Conservation (phyloP, 2,113 vertebrate genomes). For the Speoplatyrhinus poulsoni region DNA sequence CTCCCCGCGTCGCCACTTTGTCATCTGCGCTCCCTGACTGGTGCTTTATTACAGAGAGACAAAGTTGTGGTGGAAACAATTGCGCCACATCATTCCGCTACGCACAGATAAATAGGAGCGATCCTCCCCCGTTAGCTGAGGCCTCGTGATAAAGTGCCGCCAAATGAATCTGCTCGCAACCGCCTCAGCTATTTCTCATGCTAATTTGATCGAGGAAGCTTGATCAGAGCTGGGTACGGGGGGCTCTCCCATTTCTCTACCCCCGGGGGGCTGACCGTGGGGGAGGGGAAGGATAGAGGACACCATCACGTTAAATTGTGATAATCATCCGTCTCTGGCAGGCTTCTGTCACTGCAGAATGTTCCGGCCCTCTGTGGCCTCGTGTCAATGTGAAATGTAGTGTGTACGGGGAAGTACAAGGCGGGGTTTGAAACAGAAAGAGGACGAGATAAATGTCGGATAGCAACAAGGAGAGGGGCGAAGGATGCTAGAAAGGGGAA, state of each 20-base stretch:
- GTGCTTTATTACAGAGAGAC: constrained; percentile 4
- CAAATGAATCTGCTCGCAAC: constrained; percentile 64
- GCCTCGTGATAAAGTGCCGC: constrained; percentile 74
- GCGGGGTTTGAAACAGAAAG: constrained; percentile 13
- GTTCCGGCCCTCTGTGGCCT: constrained; percentile 60
- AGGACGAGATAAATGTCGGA: constrained; percentile 6
- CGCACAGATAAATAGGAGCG: constrained; percentile 64
- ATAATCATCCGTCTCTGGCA: constrained; percentile 66
- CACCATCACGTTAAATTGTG: constrained; percentile 38
- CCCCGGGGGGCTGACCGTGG: constrained; percentile 23
- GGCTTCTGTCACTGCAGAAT: constrained; percentile 59
- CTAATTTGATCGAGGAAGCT: constrained; percentile 73
- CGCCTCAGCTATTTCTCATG: constrained; percentile 59
- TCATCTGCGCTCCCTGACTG: constrained; percentile 30
- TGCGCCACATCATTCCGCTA: constrained; percentile 50
- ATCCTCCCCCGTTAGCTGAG: constrained; percentile 53
- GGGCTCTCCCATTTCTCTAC: constrained; percentile 54
- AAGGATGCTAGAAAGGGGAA: constrained; percentile 11
- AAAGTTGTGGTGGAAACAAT: constrained; percentile 59
- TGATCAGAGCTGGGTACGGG: constrained; percentile 39
- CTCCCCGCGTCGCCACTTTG: constrained; percentile 25
- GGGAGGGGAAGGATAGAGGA: constrained; percentile 18
- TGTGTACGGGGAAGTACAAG: constrained; percentile 15
- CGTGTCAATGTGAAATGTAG: constrained; percentile 60
- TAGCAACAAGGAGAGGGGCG: neutral